Evolutionary conservation across 2,888 invertebrate genomes (phyloP), one percentile per base, ranked within the genome.

Genomic region (Polydrusus pterygomalis): DNA sequence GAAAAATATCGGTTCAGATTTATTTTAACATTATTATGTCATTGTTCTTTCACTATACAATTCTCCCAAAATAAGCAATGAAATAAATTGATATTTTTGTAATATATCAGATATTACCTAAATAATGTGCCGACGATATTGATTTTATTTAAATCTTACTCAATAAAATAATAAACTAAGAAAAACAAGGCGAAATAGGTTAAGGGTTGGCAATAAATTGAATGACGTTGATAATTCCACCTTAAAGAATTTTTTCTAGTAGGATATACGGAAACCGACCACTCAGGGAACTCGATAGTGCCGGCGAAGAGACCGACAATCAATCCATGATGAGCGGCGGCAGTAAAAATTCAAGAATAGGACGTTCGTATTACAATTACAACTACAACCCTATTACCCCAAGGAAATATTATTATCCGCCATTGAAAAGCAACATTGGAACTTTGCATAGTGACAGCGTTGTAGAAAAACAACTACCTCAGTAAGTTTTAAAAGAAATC

Each of bases 241-340:
- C n/a, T n/a, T n/a, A n/a, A n/a, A n/a, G n/a, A n/a, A n/a, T n/a
- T 9, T 9, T 62, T 62, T 49, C 54, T 43, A 62, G 63, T 56
- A 65, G 76, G n/a, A 64, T 72, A 43, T 76, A 73, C 40, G 62
- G 69, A 15, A 45, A 18, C 15, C 90, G 94, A 77, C 88, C 89
- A 74, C 81, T 86, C 18, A 87, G 88, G 78, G 86, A 87, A 74
- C 71, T 86, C 62, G 90, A 90, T 81, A 90, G 90, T 81, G 90
- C 90, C 18, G 89, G 89, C 10, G 91, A 92, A 82, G 91, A 92
- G 79, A 90, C 90, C 2, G 92, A 92, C 79, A 90, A 89, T 74
- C 88, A 88, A 71, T 89, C 89, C 20, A 74, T 89, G 9, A 77
- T 87, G 2, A 89, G 89, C 80, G 88, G 86, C 8, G 85, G 83